phyloP scores from a whole-genome alignment of 2,888 invertebrate genomes.

The Ectemnius continuus region DNA sequence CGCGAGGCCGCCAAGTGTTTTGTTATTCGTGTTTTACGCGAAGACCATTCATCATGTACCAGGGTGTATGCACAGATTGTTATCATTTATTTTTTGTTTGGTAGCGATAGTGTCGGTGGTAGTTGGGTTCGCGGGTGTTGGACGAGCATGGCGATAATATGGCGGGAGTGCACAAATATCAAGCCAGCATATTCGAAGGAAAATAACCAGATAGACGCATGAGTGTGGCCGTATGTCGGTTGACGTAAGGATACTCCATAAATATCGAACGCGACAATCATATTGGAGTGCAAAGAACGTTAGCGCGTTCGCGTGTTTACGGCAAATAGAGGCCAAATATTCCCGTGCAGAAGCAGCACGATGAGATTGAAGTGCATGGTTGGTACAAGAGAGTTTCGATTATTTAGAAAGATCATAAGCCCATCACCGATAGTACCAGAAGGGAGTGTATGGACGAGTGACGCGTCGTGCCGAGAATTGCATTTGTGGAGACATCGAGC shows the following conservation, averaged over 20 bases:
- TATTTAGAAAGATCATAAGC: neutral
- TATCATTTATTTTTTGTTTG: slow-evolving; percentile 21
- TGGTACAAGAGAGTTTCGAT: neutral
- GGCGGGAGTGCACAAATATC: slow-evolving; percentile 72
- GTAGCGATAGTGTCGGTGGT: slow-evolving; percentile 23
- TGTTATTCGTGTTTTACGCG: slow-evolving; percentile 7
- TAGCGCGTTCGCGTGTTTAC: no score
- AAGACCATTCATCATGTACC: slow-evolving; percentile 66
- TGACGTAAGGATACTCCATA: slow-evolving; percentile 9
- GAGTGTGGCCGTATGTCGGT: slow-evolving; percentile 38
- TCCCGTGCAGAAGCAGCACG: neutral
- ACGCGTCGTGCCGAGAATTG: slow-evolving; percentile 15
- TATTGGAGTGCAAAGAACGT: neutral
- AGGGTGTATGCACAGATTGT: slow-evolving; percentile 59
- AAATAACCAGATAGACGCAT: slow-evolving; percentile 58
- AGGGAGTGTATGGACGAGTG: neutral
- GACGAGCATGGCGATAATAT: slow-evolving; percentile 70
- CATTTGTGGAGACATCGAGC: neutral
- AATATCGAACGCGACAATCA: neutral
- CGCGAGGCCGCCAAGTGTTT: neutral
- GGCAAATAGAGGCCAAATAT: no score
- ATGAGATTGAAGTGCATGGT: neutral
- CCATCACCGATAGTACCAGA: slow-evolving; percentile 10
- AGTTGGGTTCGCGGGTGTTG: slow-evolving; percentile 56
- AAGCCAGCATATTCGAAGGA: slow-evolving; percentile 69